These are phyloP conservation scores for Champsocephalus esox DNA, from an alignment of 2,797 vertebrate species.

Conservation along the genomic window DNA sequence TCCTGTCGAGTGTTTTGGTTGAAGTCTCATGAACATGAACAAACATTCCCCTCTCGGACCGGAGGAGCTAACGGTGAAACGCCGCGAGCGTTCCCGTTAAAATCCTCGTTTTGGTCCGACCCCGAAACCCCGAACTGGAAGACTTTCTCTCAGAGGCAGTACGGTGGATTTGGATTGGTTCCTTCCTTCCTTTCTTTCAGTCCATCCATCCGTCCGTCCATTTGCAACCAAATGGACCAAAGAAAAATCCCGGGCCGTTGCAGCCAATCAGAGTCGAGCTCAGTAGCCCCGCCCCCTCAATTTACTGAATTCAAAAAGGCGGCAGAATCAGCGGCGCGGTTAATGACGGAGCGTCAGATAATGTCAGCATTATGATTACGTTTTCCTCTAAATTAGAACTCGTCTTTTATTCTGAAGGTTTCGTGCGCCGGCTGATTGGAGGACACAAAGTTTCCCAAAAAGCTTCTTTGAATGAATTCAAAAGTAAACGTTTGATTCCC, in stretches of 20 bases:
- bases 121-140: constrained; percentile 56
- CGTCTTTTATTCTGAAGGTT: neutral
- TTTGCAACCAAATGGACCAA: neutral
- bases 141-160: constrained; percentile 68
- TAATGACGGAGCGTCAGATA: constrained; percentile 1
- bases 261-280: neutral
- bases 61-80: neutral
- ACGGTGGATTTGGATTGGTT: constrained; percentile 62
- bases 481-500: too few species aligned
- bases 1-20: constrained; percentile 15
- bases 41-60: constrained; percentile 3
- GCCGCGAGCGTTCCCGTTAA: neutral
- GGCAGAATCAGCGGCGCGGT: neutral
- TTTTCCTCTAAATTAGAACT: neutral
- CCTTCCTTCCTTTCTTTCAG: constrained; percentile 16
- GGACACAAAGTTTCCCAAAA: constrained; percentile 48
- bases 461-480: neutral
- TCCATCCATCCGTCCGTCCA: neutral
- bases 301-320: neutral
- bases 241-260: neutral
- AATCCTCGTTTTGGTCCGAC: constrained; percentile 6
- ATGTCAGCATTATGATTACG: neutral
- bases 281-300: neutral
- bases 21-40: constrained; percentile 2
- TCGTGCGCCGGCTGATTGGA: constrained; percentile 39